These are phyloP conservation scores for Rhimphoctona megacephalus DNA, from an alignment of 2,888 invertebrate species.

Conservation along the genomic window DNA sequence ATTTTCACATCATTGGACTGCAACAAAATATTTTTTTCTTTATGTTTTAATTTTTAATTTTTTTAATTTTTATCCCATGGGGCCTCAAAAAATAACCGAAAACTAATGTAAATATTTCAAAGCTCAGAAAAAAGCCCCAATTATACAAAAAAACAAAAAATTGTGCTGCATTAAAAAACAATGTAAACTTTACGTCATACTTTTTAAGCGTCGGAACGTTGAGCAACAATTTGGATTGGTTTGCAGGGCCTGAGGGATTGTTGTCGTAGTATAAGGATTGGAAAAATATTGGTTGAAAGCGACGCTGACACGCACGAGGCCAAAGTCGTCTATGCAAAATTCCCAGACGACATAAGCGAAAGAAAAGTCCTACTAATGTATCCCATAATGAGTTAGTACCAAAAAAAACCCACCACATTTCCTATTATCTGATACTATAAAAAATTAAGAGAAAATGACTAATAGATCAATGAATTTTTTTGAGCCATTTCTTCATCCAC, in stretches of 20 bases:
- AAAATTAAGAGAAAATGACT: neutral
- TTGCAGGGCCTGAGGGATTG: constrained; percentile 95
- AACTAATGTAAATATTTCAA: neutral
- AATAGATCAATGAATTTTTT: neutral
- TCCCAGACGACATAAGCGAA: constrained; percentile 97
- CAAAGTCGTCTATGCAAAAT: constrained; percentile 98
- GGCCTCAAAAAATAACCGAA: too few relatives aligned
- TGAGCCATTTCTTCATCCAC: neutral
- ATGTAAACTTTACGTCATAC: neutral
- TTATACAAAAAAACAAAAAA: neutral
- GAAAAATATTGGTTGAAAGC: constrained; percentile 98
- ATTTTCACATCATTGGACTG: constrained; percentile 4
- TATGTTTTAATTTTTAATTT: neutral
- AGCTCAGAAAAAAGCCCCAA: neutral
- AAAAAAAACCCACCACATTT: neutral
- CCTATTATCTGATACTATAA: neutral
- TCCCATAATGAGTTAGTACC: constrained; percentile 95
- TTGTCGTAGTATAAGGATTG: constrained; percentile 98
- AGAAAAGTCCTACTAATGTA: constrained; percentile 98
- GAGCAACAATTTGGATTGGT: constrained; percentile 57
- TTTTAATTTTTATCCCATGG: too few relatives aligned
- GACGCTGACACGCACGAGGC: constrained; percentile 98
- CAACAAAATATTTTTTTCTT: neutral
- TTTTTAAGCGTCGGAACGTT: neutral
- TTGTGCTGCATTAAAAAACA: neutral